A percentile compares a stretch with the other conserved stretches of the same genome.
Conservation (phyloP, 2,113 vertebrate genomes). For the Cebidichthys violaceus region DNA sequence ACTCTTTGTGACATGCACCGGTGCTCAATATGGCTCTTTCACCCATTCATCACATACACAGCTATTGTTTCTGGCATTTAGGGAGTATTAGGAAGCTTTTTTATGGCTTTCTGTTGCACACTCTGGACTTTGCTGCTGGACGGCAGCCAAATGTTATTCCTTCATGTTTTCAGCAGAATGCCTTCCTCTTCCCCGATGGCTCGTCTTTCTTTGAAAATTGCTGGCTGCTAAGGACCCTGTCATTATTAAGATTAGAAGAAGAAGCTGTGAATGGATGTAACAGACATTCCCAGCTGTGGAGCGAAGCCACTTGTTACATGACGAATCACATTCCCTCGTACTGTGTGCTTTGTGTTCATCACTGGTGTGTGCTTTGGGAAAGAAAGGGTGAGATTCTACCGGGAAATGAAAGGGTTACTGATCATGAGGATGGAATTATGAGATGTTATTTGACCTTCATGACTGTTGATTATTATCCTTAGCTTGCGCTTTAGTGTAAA, state of each 20-base stretch:
- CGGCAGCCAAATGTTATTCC: constrained; percentile 48
- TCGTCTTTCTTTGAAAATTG: constrained; percentile 72
- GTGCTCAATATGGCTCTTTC: not conserved
- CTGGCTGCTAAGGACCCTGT: constrained; percentile 73
- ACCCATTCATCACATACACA: not conserved
- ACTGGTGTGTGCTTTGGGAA: constrained; percentile 13
- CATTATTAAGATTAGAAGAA: constrained; percentile 81
- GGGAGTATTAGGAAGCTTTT: not conserved
- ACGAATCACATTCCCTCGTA: constrained; percentile 36
- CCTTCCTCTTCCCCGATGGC: constrained; percentile 27
- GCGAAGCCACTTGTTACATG: constrained; percentile 56
- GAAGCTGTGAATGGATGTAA: constrained; percentile 54
- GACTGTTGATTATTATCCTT: not conserved
- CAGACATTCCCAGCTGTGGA: constrained; percentile 72
- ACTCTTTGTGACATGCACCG: rapidly evolving
- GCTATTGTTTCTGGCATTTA: not conserved
- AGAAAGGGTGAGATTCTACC: constrained; percentile 1
- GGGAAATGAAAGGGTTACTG: not conserved
- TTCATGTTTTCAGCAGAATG: constrained; percentile 51
- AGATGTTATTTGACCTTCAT: not conserved
- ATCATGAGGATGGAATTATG: not conserved
- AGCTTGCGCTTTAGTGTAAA: not conserved
- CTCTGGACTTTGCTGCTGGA: constrained; percentile 41
- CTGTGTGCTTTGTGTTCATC: constrained; percentile 12
- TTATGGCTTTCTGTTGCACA: not conserved